Evolutionary conservation across 2,888 invertebrate species (phyloP).

Genomic region (Camptogramma bilineatum): DNA sequence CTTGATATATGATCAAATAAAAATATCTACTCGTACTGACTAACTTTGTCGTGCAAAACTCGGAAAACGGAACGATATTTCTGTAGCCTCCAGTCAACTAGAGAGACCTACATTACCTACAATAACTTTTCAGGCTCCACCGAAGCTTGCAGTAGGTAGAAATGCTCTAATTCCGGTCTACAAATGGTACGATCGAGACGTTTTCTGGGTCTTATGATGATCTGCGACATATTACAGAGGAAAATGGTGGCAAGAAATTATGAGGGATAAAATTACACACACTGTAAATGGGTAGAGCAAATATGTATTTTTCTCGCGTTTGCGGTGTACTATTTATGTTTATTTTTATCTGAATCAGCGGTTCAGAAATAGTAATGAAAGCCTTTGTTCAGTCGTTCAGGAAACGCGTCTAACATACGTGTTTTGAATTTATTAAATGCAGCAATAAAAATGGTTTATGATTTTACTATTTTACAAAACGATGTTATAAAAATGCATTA

Average conservation of each 20-base stretch:
- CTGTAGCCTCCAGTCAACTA: background rate
- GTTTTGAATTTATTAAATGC: background rate
- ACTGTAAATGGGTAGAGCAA: conserved; percentile 16
- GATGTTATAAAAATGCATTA: too few species aligned
- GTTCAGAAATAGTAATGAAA: conserved; percentile 9
- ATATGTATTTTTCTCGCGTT: conserved; percentile 12
- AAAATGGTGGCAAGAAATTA: conserved; percentile 26
- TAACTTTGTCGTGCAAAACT: background rate
- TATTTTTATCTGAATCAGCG: conserved; percentile 5
- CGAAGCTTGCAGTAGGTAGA: background rate
- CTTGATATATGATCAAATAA: background rate
- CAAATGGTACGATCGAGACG: conserved; percentile 12
- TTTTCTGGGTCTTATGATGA: conserved; percentile 22
- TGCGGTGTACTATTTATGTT: conserved; percentile 9
- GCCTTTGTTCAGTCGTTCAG: background rate
- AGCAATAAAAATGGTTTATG: too few species aligned
- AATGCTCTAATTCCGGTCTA: conserved; percentile 16
- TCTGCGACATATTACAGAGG: conserved; percentile 24
- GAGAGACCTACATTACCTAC: background rate
- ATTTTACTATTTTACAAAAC: too few species aligned
- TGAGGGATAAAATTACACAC: conserved; percentile 30
- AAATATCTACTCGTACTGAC: background rate
- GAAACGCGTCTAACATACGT: background rate
- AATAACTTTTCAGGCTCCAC: background rate
- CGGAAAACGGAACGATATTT: background rate